Percentiles rank a stretch among this genome's conserved stretches.
phyloP scores from a whole-genome alignment of 1,140 invertebrate species.

The Diachasmimorpha longicaudata region DNA sequence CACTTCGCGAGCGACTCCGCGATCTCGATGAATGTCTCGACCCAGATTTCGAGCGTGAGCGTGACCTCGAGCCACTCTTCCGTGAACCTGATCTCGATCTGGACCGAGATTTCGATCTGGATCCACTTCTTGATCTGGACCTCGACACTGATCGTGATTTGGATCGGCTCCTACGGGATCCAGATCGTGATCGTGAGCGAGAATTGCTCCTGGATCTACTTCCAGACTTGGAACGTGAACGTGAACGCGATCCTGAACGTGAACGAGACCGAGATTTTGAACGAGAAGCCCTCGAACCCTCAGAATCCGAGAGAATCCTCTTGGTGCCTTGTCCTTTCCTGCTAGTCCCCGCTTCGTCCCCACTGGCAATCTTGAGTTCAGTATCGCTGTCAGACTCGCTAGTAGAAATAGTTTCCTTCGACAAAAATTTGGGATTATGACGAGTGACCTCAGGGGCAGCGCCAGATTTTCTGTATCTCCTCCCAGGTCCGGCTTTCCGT shows the following conservation, averaged over 20 bases:
- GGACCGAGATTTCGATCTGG: slow-evolving; percentile 11
- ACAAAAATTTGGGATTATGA: slow-evolving; percentile 86
- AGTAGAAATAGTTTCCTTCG: slow-evolving; percentile 94
- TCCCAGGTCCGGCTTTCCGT: slow-evolving; percentile 55
- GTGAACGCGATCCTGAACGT: slow-evolving; percentile 51
- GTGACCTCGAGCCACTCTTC: background rate
- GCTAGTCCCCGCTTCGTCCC: slow-evolving; percentile 66
- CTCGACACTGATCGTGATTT: slow-evolving; percentile 11
- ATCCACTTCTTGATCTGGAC: slow-evolving; percentile 8
- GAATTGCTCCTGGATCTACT: slow-evolving; percentile 55
- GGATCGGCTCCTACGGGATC: slow-evolving; percentile 2
- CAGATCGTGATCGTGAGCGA: background rate
- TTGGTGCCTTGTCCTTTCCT: slow-evolving; percentile 54
- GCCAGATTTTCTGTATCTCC: slow-evolving; percentile 57
- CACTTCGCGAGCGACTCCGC: background rate
- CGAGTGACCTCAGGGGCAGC: slow-evolving; percentile 48
- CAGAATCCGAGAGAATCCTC: slow-evolving; percentile 61
- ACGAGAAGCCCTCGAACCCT: slow-evolving; percentile 53
- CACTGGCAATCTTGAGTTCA: slow-evolving; percentile 68
- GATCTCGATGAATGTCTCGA: background rate
- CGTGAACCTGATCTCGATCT: background rate
- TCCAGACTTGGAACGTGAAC: slow-evolving; percentile 52
- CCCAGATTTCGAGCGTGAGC: background rate
- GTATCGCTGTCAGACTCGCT: slow-evolving; percentile 89
- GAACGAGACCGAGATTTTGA: slow-evolving; percentile 52